Evolutionary conservation across 2,113 vertebrate species (phyloP).

Genomic region (Corvus moneduloides): DNA sequence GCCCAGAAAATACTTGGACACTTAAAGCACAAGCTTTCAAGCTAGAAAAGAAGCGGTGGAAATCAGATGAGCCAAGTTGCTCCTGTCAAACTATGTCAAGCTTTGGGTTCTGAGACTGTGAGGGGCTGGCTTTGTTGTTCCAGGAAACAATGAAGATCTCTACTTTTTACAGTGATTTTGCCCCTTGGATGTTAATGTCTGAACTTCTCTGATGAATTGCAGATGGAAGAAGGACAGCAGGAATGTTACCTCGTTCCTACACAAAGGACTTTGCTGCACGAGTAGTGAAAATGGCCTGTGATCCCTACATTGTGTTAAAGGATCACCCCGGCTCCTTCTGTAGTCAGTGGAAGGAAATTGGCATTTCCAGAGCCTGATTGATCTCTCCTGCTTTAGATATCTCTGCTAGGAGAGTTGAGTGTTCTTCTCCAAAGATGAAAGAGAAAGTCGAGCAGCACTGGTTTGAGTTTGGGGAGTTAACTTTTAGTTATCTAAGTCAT

Average conservation of each 20-base stretch:
- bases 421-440: conserved; percentile 14
- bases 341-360: not conserved
- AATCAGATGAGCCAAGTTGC: not conserved
- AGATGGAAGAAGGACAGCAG: not conserved
- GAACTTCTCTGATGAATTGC: not conserved
- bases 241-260: not conserved
- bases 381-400: not conserved
- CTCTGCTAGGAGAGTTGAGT: not conserved
- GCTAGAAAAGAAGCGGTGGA: not conserved
- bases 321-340: conserved; percentile 3
- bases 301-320: not conserved
- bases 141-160: not conserved
- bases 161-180: not conserved
- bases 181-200: not conserved
- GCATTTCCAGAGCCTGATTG: not conserved
- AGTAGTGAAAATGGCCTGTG: not conserved
- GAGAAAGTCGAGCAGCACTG: not conserved
- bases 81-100: not conserved
- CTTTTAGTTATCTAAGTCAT: not conserved
- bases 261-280: not conserved
- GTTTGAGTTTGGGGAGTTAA: not conserved
- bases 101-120: not conserved
- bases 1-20: not conserved
- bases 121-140: not conserved
- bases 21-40: not conserved